A percentile compares a stretch with the other conserved stretches of the same genome.
Conservation (phyloP, 2,113 vertebrate genomes). For the Morphnarchus princeps region DNA sequence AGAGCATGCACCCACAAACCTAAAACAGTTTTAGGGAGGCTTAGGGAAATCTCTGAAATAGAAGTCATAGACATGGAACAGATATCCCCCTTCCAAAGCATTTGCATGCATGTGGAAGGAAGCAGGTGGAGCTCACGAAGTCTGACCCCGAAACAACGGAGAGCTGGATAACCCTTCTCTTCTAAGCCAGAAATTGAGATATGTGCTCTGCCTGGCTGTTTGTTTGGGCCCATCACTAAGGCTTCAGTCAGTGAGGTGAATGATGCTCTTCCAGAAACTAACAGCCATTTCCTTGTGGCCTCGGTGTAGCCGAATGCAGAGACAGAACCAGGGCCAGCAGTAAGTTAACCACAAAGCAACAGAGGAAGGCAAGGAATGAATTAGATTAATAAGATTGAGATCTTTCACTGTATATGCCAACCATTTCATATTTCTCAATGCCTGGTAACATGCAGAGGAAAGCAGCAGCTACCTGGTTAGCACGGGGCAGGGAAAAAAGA, state of each 20-base stretch:
- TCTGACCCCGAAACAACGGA: not conserved
- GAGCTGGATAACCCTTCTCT: not conserved
- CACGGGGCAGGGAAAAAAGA: not conserved
- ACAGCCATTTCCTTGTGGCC: not conserved
- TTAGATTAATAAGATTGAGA: not conserved
- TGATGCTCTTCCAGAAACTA: not conserved
- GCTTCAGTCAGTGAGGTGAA: not conserved
- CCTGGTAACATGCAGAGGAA: not conserved
- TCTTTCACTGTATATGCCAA: not conserved
- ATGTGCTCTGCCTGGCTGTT: not conserved
- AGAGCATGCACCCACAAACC: not conserved
- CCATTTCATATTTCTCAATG: not conserved
- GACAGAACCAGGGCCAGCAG: not conserved
- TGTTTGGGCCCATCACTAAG: not conserved
- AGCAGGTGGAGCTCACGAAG: not conserved
- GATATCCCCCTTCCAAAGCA: not conserved
- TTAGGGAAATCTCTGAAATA: not conserved
- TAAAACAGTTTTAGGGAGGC: not conserved
- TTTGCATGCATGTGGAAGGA: not conserved
- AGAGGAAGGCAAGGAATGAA: not conserved
- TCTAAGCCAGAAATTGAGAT: not conserved
- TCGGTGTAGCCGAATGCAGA: not conserved
- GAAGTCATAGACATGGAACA: not conserved
- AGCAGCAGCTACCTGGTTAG: not conserved
- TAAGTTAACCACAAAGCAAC: not conserved